Base-by-base conservation (phyloP, 2,888 invertebrate genomes). In the Lasioglossum leucozonium region DNA sequence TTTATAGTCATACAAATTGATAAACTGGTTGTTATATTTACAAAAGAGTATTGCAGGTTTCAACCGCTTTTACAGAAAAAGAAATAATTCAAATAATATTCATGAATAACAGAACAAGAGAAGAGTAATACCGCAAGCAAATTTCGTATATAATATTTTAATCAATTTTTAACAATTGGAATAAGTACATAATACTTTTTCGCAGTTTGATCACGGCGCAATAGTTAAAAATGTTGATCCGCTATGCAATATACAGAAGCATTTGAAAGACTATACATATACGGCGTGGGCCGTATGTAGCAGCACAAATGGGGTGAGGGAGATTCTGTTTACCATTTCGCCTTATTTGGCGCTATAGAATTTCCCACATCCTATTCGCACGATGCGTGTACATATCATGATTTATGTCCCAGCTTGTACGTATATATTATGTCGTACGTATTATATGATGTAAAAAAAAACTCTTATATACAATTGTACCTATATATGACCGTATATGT, bases 81-180 rank as follows among this genome's bases (percentile, higher is more conserved):
- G 13, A 18, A 18, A 73, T 67, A 16, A 13, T 81, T 72, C 26
- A 4, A 26, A 58, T 30, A 6, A 58, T 30, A 58, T 58, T 58
- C 26, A 13, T 2, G 26, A 26, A 30, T 30, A 16, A 58, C 55
- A 16, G 22, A 73, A 69, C 67, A 26, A 73, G 42, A 34, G 22
- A 47, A 18, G 44, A 75, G 42, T 62, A 67, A n/a, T 65, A 22
- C 72, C 65, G 8, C 34, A 34, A 69, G 16, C 42, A 67, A n/a
- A 81, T 42, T 86, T 82, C 82, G 51, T 87, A 75, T 90, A 92
- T 91, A 93, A 94, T 93, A 90, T 90, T 94, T 94, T 93, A 93
- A 92, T 93, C 90, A 92, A 92, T 93, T 88, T 91, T 93, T 93
- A 93, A 93, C 93, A 94, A 93, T 93, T 93, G 93, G 92, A 93